phyloP scores from a whole-genome alignment of 2,888 invertebrate species.

The Junonia oenone region DNA sequence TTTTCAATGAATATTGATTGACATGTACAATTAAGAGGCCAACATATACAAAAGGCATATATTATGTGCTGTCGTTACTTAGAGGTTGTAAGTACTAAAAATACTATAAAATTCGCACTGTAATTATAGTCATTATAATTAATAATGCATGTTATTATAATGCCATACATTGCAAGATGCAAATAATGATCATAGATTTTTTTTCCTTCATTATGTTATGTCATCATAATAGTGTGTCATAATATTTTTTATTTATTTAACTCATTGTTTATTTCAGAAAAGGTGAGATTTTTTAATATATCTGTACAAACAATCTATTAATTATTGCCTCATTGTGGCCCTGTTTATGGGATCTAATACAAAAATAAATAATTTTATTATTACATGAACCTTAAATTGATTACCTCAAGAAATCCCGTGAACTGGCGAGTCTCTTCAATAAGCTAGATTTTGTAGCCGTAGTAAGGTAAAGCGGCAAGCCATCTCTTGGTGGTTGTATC shows the following conservation, averaged over 20 bases:
- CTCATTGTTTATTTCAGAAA: no score
- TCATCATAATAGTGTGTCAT: no score
- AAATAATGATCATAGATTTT: no score
- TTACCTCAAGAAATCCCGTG: constrained; percentile 84
- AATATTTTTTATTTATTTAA: no score
- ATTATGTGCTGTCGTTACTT: background rate
- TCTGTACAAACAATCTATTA: no score
- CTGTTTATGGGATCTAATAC: no score
- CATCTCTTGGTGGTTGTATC: constrained; percentile 86
- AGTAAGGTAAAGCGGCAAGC: constrained; percentile 87
- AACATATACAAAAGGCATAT: constrained; percentile 12
- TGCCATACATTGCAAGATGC: no score
- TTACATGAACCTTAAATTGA: background rate
- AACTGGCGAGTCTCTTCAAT: constrained; percentile 85
- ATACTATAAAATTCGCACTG: background rate
- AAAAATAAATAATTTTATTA: background rate
- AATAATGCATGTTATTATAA: background rate
- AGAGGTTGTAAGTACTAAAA: background rate
- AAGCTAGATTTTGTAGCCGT: constrained; percentile 87
- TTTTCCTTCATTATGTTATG: no score
- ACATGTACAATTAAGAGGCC: constrained; percentile 27
- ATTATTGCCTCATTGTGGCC: no score
- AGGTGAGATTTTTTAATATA: no score
- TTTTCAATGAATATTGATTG: constrained; percentile 22
- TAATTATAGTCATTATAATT: background rate